Evolutionary conservation across 2,113 vertebrate species (phyloP), one percentile per base, ranked within the genome.

Genomic region (Pelecanus crispus): DNA sequence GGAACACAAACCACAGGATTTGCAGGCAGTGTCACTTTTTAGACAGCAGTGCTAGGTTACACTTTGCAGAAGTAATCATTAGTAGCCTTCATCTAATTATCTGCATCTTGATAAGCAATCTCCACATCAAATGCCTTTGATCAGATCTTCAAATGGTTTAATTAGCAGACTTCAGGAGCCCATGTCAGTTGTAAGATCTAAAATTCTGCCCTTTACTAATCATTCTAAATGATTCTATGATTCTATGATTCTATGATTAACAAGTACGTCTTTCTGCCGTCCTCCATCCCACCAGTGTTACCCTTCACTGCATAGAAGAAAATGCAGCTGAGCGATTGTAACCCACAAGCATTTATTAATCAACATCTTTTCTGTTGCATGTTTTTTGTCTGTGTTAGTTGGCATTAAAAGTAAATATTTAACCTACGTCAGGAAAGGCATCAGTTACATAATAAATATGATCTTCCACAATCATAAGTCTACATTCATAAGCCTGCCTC

Each of bases 21-120:
- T 92, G 56, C 49, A 85, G 66, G 40, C 83, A 80, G 73, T 90
- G 90, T 77, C 88, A 81, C 71, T 58, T 93, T 92, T 73, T 65
- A 94, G 78, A 42, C 26, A 86, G 62, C 4, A 2, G 18, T 67
- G 62, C n/a, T 66, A 80, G 50, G 47, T 92, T 92, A 87, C 59
- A 15, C 42, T 92, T 89, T 74, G 79, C 94, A 94, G 78, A 91
- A 73, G 73, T 89, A 63, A 91, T 92, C 40, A 44, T 91, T 91
- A 97, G 45, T 91, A 90, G 89, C n/a, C 55, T 91, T 96, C 74
- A 94, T 90, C 79, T 83, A 91, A 96, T 97, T 97, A 95, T 47
- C 59, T 83, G 13, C 67, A 88, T 90, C 74, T 97, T 94, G 45
- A 71, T 94, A 88, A 72, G 63, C 81, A 97, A 82, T 50, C 70